phyloP scores from a whole-genome alignment of 2,797 vertebrate genomes.

The Bradypodion pumilum region DNA sequence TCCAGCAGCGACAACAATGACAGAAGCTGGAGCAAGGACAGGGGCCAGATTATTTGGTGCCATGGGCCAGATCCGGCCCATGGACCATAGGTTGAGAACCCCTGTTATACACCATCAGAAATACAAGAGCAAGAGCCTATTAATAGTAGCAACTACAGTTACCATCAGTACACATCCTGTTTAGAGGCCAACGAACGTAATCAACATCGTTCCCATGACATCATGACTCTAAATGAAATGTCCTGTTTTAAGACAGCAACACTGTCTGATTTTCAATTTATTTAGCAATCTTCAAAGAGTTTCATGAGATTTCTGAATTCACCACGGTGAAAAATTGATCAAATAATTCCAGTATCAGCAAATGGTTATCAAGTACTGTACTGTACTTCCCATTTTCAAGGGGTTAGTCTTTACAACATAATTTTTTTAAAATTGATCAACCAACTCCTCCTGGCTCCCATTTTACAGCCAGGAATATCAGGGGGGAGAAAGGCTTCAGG shows the following conservation, averaged over 20 bases:
- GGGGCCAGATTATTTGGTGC: no score
- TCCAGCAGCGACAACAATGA: no score
- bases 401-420: neutral
- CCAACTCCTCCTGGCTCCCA: neutral
- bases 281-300: neutral
- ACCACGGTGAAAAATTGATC: neutral
- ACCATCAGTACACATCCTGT: conserved; percentile 6
- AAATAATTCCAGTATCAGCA: neutral
- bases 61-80: no score
- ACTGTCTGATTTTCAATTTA: neutral
- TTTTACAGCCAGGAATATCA: neutral
- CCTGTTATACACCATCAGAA: neutral
- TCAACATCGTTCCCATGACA: neutral
- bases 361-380: neutral
- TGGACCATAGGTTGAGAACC: no score
- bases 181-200: neutral
- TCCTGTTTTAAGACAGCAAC: neutral
- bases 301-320: neutral
- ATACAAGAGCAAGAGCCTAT: neutral
- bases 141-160: neutral
- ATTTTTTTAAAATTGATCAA: neutral
- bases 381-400: neutral
- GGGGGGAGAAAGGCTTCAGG: neutral
- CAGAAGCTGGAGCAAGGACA: no score
- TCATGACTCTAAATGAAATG: neutral